phyloP scores from a whole-genome alignment of 2,888 invertebrate species.

The Mythimna loreyi region DNA sequence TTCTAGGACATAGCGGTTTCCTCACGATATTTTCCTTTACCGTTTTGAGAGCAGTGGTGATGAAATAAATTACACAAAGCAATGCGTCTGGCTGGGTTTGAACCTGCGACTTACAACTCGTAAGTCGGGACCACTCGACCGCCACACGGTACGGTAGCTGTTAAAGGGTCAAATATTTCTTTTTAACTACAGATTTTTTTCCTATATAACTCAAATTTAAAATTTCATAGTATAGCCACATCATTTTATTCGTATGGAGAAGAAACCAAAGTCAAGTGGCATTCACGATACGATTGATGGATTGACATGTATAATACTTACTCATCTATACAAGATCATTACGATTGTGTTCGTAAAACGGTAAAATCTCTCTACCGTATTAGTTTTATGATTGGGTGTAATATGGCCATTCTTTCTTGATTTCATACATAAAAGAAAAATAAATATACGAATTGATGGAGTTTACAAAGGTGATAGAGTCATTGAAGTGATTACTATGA shows the following conservation, averaged over 20 bases:
- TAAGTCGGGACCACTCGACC: too few species aligned
- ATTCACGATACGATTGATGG: conserved; percentile 48
- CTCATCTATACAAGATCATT: conserved; percentile 47
- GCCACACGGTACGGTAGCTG: too few species aligned
- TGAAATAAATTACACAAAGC: too few species aligned
- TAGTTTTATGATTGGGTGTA: conserved; percentile 27
- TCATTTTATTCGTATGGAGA: conserved; percentile 36
- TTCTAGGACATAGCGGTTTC: too few species aligned
- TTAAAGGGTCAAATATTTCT: too few species aligned
- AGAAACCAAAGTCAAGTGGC: conserved; percentile 12
- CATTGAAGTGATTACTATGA: conserved; percentile 30
- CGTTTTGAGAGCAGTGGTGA: too few species aligned
- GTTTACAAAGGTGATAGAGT: conserved; percentile 12
- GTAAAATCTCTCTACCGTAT: conserved; percentile 44
- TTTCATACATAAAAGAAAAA: conserved; percentile 46
- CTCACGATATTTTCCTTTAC: too few species aligned
- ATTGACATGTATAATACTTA: conserved; percentile 50
- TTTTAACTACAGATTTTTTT: too few species aligned
- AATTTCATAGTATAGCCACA: background rate
- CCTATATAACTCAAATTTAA: too few species aligned
- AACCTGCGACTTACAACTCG: too few species aligned
- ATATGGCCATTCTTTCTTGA: conserved; percentile 52
- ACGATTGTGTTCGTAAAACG: conserved; percentile 51
- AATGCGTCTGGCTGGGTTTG: too few species aligned
- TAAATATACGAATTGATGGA: conserved; percentile 28